Evolutionary conservation across 1,140 invertebrate genomes (phyloP).

Genomic region (Penaeus indicus): DNA sequence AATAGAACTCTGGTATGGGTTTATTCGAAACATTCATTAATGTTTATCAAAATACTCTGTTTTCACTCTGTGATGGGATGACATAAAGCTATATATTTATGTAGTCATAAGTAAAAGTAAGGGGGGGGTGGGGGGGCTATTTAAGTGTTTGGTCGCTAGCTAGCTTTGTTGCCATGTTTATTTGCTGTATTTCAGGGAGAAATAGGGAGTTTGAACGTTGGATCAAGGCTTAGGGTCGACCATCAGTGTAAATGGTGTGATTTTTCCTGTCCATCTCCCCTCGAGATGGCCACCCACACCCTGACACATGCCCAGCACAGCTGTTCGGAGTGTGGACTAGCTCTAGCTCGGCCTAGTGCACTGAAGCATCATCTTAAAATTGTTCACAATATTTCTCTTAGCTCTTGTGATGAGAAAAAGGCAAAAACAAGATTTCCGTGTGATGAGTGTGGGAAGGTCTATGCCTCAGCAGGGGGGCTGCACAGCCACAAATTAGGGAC

Average conservation of each 20-base stretch:
- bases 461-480: constrained; percentile 48
- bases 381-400: constrained; percentile 30
- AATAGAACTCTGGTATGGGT: too few relatives aligned
- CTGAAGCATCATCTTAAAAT: constrained; percentile 40
- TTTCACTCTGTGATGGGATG: too few relatives aligned
- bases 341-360: constrained; percentile 34
- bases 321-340: constrained; percentile 44
- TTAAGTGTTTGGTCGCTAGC: not conserved
- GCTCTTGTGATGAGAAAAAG: not conserved
- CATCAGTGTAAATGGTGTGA: constrained; percentile 39
- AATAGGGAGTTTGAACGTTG: constrained; percentile 25
- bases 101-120: not conserved
- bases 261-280: not conserved
- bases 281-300: constrained; percentile 37
- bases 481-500: constrained; percentile 33
- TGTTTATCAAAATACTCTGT: too few relatives aligned
- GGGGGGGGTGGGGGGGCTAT: not conserved
- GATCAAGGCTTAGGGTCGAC: not conserved
- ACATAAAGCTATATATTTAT: too few relatives aligned
- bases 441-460: constrained; percentile 33
- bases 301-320: constrained; percentile 37
- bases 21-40: too few relatives aligned
- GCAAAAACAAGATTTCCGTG: not conserved
- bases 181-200: constrained; percentile 48
- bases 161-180: not conserved